Evolutionary conservation across 2,113 vertebrate species (phyloP), one percentile per base, ranked within the genome.

Genomic region (Oryzias celebensis): DNA sequence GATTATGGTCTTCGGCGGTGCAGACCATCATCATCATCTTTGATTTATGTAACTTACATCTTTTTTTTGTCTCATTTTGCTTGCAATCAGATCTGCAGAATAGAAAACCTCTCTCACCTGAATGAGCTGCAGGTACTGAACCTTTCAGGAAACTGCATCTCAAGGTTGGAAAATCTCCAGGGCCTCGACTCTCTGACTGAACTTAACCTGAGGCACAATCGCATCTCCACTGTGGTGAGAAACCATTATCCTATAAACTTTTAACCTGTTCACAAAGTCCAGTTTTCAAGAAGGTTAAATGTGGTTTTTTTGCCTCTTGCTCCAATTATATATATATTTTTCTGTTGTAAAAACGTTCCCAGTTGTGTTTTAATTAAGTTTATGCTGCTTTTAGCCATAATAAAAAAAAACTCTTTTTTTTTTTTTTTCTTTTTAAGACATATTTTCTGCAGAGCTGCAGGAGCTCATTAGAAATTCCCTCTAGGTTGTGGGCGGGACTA

Each of bases 201-300:
- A 69, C 95, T 98, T 58, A 95, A 97, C 90, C 90, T 99, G 13
- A 85, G 90, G 49, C 90, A 93, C 75, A 99, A 98, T 87, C 87
- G 87, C 85, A 95, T 99, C 85, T 92, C 91, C 68, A 53, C 61
- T 60, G 87, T 98, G 92, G 97, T 99, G 84, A 98, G 95, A 0
- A 22, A 45, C 65, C 16, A 62, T 46, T 63, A 67, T 65, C 41
- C 41, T 62, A 57, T 15, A 62, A 62, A 44, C 41, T 10, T 48
- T 42, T 55, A 31, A 20, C 36, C 36, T 36, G 8, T 12, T 36
- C 36, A 36, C 36, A 36, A 36, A 12, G 10, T 36, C 36, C 36
- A 36, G 2, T 3, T 36, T 36, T 36, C 8, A 12, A 36, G 36
- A 12, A 12, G 36, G 36, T 12, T 36, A 36, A 36, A 12, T 3